Base-by-base conservation (phyloP, 2,888 invertebrate genomes). In the Eupithecia pulchellata region DNA sequence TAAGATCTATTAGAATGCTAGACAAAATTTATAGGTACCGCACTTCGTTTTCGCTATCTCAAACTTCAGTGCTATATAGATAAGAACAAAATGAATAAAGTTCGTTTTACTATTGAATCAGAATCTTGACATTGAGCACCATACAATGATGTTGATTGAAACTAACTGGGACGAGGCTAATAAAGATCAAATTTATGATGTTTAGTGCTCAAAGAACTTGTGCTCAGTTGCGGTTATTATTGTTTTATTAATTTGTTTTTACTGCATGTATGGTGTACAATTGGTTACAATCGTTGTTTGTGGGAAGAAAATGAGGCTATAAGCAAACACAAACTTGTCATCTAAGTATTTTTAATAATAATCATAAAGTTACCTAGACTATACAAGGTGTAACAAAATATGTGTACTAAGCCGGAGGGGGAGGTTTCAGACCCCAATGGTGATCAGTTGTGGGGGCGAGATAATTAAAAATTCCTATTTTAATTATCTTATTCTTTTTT, bases 91-190 rank as follows among this genome's bases (percentile, higher is more conserved):
- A 60, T 64, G 64, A 58, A 60, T 20, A n/a, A 34, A 69, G 64
- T 60, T 57, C 27, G 58, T 64, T 69, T 36, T 64, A 57, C 57
- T 47, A 34, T n/a, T 42, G 47, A 64, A 60, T 69, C 47, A 34
- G 29, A 64, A 69, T 74, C 61, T 11, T 66, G 57, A 71, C 70
- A 52, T 63, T 55, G 36, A 73, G 67, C n/a, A 62, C 69, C 32
- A 32, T 64, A 42, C 62, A 65, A 81, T 80, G 75, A 71, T 77
- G 82, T 83, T 86, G 77, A 90, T 90, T 88, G 84, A 79, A 78
- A 77, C 76, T 84, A 89, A 91, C 88, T 88, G 87, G 79, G 79
- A 79, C 67, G 87, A 87, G 89, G 89, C 81, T 85, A 82, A 82
- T 78, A 83, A 79, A 80, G 65, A 74, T 79, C 79, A 82, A 77